A percentile compares a stretch with the other conserved stretches of the same genome.
Evolutionary conservation across 2,113 vertebrate genomes (phyloP).

Genomic region (Dinomys branickii): DNA sequence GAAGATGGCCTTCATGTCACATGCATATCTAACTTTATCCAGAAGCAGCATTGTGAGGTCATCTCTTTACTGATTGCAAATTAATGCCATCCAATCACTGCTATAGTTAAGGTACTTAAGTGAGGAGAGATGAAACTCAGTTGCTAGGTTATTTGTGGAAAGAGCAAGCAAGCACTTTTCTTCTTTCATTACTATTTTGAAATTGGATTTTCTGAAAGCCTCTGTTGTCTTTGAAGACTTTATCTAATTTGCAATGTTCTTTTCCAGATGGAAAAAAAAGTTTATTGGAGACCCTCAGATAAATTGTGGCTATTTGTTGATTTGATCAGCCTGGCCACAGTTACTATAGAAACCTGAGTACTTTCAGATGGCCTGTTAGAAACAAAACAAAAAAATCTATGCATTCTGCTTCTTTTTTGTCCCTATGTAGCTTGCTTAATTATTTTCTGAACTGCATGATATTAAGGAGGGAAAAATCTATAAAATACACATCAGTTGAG

Average conservation of each 20-base stretch:
- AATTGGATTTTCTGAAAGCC: conserved; percentile 55
- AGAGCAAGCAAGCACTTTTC: background rate
- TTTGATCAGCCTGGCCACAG: conserved; percentile 54
- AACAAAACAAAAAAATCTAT: conserved; percentile 70
- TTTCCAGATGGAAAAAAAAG: background rate
- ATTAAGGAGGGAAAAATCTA: background rate
- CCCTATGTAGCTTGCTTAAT: conserved; percentile 46
- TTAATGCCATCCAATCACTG: background rate
- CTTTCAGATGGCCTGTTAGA: conserved; percentile 71
- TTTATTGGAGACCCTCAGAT: conserved; percentile 65
- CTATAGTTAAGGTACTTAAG: background rate
- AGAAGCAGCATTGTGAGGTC: background rate
- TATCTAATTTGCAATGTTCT: conserved; percentile 64
- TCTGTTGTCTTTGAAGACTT: conserved; percentile 64
- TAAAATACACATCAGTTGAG: background rate
- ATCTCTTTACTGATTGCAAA: conserved; percentile 1
- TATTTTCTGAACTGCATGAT: conserved; percentile 49
- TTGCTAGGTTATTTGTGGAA: background rate
- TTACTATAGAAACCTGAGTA: conserved; percentile 83
- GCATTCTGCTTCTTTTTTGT: conserved; percentile 47
- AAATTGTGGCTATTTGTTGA: conserved; percentile 78
- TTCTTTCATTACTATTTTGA: background rate
- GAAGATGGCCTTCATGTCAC: background rate
- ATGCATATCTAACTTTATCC: background rate
- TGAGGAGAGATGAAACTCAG: background rate